phyloP scores from a whole-genome alignment of 2,113 vertebrate species.

The Rhinoptilus africanus region DNA sequence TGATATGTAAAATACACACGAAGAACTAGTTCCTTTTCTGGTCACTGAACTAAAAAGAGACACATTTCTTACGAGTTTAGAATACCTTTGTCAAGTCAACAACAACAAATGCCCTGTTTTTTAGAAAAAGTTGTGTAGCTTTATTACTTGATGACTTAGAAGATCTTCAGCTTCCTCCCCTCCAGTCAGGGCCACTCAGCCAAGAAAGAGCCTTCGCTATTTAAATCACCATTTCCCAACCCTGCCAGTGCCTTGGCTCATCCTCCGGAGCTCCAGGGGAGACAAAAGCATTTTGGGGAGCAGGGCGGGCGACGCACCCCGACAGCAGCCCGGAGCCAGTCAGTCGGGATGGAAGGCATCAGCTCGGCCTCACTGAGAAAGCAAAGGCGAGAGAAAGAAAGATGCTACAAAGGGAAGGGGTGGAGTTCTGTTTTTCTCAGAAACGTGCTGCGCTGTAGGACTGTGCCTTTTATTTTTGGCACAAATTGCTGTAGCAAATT shows the following conservation, averaged over 20 bases:
- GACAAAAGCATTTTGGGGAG: neutral
- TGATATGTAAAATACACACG: conserved; percentile 17
- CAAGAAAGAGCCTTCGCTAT: conserved; percentile 53
- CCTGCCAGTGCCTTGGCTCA: conserved; percentile 10
- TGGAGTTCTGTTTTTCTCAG: conserved; percentile 74
- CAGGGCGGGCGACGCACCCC: neutral
- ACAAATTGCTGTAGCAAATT: conserved; percentile 80
- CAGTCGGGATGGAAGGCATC: neutral
- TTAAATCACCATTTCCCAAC: conserved; percentile 45
- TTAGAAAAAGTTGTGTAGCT: conserved; percentile 31
- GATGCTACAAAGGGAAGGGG: conserved; percentile 64
- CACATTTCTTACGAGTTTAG: conserved; percentile 55
- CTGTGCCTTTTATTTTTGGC: conserved; percentile 80
- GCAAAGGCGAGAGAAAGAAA: conserved; percentile 47
- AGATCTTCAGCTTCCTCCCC: conserved; percentile 32
- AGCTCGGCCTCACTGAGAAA: conserved; percentile 24
- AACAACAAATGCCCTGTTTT: conserved; percentile 33
- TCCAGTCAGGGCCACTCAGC: conserved; percentile 17
- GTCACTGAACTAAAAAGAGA: conserved; percentile 55
- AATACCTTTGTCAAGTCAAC: conserved; percentile 67
- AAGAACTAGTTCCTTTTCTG: conserved; percentile 57
- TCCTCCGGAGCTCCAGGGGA: neutral
- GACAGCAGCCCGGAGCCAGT: neutral
- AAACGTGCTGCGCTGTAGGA: conserved; percentile 74
- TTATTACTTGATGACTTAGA: conserved; percentile 62